Conservation (phyloP, 2,797 vertebrate genomes). For the Malacoraja senta region DNA sequence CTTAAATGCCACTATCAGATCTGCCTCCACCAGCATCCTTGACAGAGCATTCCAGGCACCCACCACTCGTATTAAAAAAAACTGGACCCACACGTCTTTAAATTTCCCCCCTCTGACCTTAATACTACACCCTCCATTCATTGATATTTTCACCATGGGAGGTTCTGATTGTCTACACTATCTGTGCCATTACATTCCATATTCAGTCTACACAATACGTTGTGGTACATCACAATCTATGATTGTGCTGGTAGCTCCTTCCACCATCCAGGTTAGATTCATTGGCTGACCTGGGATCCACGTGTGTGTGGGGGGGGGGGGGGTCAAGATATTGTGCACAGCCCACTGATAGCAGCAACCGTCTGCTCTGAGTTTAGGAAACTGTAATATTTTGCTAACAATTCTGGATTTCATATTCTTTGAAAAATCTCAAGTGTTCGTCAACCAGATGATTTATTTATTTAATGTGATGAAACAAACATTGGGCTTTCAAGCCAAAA, state of each 20-base stretch:
- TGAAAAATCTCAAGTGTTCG: neutral
- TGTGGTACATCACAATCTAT: neutral
- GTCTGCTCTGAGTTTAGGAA: neutral
- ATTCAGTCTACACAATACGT: neutral
- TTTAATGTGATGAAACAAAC: neutral
- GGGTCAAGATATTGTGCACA: neutral
- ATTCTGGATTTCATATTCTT: neutral
- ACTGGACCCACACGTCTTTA: too few relatives aligned
- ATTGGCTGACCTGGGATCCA: neutral
- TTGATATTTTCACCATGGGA: too few relatives aligned
- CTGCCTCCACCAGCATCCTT: too few relatives aligned
- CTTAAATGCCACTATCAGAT: too few relatives aligned
- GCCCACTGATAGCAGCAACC: neutral
- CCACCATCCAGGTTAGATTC: neutral
- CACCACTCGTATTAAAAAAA: too few relatives aligned
- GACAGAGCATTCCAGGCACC: too few relatives aligned
- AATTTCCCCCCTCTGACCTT: too few relatives aligned
- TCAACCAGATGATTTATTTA: neutral
- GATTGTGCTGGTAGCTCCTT: neutral
- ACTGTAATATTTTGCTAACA: neutral
- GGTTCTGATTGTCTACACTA: too few relatives aligned
- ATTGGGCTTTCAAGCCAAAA: neutral
- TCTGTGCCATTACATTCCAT: too few relatives aligned
- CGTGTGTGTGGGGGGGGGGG: neutral
- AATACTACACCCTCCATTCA: too few relatives aligned